Percentiles rank a stretch among this genome's conserved stretches.
Conservation (phyloP, 2,113 vertebrate genomes). For the Stomatorhinus ivindoensis region DNA sequence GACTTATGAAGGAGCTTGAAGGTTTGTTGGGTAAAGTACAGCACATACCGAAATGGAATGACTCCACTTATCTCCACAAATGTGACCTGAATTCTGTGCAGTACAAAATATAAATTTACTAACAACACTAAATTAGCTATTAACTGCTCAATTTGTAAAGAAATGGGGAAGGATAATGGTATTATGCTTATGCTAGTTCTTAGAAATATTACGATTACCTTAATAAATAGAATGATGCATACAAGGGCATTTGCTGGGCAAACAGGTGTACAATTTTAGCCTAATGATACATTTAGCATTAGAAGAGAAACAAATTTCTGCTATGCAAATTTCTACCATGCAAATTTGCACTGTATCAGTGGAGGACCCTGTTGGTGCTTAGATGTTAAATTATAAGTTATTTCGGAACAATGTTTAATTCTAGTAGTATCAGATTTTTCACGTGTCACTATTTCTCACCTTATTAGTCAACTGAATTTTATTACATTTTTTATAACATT, state of each 20-base stretch:
- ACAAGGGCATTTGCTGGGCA: not conserved
- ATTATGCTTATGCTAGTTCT: not conserved
- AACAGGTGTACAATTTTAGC: not conserved
- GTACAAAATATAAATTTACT: not conserved
- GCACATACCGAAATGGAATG: slow-evolving; percentile 49
- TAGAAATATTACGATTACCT: not conserved
- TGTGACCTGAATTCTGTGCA: not conserved
- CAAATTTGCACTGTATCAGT: not conserved
- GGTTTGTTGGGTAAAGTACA: slow-evolving; percentile 63
- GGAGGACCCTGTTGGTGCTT: not conserved
- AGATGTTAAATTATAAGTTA: not conserved
- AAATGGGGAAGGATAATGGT: not conserved
- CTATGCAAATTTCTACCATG: not conserved
- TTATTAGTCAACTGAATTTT: not conserved
- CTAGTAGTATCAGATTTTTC: not conserved
- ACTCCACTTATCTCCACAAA: not conserved
- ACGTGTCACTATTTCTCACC: not conserved
- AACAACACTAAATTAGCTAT: not conserved
- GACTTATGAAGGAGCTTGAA: slow-evolving; percentile 54
- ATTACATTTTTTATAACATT: not conserved
- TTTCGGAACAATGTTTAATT: not conserved
- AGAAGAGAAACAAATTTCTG: not conserved
- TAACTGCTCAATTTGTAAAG: not conserved
- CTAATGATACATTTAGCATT: not conserved
- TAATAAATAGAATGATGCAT: not conserved